Base-by-base conservation (phyloP, 2,888 invertebrate species). In the Agelastica alni region DNA sequence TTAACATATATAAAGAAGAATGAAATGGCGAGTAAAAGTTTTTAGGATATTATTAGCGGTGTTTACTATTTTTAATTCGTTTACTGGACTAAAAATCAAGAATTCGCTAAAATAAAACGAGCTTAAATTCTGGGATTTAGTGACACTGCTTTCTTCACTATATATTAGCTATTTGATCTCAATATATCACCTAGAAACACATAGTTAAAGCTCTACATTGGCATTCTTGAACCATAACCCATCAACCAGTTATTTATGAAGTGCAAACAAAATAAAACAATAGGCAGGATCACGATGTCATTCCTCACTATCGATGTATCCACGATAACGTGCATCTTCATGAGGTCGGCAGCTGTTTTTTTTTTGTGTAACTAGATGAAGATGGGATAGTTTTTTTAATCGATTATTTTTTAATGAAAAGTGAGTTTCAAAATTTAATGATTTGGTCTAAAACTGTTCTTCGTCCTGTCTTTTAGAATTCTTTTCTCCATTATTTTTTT, bases 191-290 rank as follows among this genome's bases (percentile, higher is more conserved):
- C 47, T 18, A 37, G 32, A 18, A 39, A 41, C 31, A 31, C 12
- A 28, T 14, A 41, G 28, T 48, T 39, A 30, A 39, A 47, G 55
- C 36, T 17, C 17, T 17, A 41, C 49, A 53, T 53, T 51, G 58
- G 56, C 45, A 49, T 39, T 45, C 54, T 45, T 45, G 20, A 51
- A 31, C 63, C 62, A 66, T 67, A 66, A 68, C 62, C 64, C 67
- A 70, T 72, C 70, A 70, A 69, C 65, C 69, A 70, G 70, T 72
- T 73, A 71, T 72, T 72, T 73, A 72, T 72, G 71, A 72, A 70
- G 72, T 73, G 72, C 67, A 72, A 70, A 70, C 63, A 67, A 65
- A 62, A 69, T 66, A 67, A 70, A 70, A 68, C 67, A 68, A 69
- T 68, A 60, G 64, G 36, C n/a, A 65, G 69, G 71, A 70, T 68